These are phyloP conservation scores for Cryptoblepharus egeriae DNA, from an alignment of 2,797 vertebrate species.

Conservation along the genomic window DNA sequence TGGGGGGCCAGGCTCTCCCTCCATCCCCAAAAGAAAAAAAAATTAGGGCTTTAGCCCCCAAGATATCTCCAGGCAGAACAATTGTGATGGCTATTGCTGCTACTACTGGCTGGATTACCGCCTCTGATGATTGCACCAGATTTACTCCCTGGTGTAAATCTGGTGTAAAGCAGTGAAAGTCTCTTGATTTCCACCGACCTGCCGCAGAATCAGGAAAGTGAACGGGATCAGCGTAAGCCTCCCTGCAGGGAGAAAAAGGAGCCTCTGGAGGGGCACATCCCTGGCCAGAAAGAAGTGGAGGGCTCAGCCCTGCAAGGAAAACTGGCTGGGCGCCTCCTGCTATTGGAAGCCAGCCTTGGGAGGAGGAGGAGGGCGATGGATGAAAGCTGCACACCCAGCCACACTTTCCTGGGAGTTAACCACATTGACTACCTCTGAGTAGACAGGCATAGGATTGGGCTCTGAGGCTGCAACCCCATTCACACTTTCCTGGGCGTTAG, in stretches of 20 bases:
- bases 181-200: constrained; percentile 54
- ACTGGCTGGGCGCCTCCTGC: not conserved
- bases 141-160: constrained; percentile 67
- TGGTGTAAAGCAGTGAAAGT: constrained; percentile 75
- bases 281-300: too few relatives aligned
- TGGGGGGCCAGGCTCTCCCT: constrained; percentile 65
- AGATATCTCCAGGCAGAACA: constrained; percentile 76
- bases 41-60: constrained; percentile 73
- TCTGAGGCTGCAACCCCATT: too few relatives aligned
- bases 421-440: too few relatives aligned
- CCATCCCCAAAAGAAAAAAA: too few relatives aligned
- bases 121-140: constrained; percentile 71
- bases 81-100: constrained; percentile 71
- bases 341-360: too few relatives aligned
- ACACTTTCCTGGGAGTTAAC: too few relatives aligned
- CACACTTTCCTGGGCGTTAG: too few relatives aligned
- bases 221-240: not conserved
- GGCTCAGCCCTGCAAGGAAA: too few relatives aligned
- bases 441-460: too few relatives aligned
- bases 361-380: too few relatives aligned
- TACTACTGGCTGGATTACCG: constrained; percentile 66
- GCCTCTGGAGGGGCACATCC: too few relatives aligned
- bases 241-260: not conserved
- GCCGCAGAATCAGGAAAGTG: not conserved
- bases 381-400: too few relatives aligned